Base-by-base conservation (phyloP, 2,113 vertebrate species). In the Stigmatopora argus region DNA sequence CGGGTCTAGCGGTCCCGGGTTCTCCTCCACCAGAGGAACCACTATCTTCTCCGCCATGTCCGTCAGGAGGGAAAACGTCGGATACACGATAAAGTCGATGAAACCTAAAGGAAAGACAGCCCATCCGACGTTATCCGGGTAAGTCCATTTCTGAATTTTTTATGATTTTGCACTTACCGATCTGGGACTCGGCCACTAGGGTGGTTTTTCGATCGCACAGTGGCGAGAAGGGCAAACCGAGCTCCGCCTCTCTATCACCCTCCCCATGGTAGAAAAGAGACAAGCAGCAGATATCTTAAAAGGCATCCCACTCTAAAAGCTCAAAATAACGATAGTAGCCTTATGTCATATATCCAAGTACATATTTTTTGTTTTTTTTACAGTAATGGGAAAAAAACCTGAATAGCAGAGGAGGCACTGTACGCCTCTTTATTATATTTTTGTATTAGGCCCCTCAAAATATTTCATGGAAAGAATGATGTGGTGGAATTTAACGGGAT, bases 1-100 rank as follows among this genome's bases (percentile, higher is more conserved):
- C 59, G 87, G 87, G 53, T 90, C 87, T 6, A 81, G 88, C 51
- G 90, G 83, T 13, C 92, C 93, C 62, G 93, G 87, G 66, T 92
- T 92, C 0, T 96, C 93, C 59, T 96, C 93, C 3, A 83, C 79
- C 51, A 89, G 51, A 0, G 95, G 96, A 70, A 94, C 92, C 67
- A 97, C 90, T 41, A 95, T 92, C 90, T 94, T 96, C 85, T 98
- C 93, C 0, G 95, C 93, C 90, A 97, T 93, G 5, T 98, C 95
- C 0, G 93, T 96, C 81, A 98, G 82, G 69, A 98, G 91, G 10
- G 92, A 94, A 87, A 98, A 97, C 0, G 95, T 96, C 4, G 96
- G 96, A 65, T 96, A 94, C 83, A 98, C 94, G 6, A 98, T 98
- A 80, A 98, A 96, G 74, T 98, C 95, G 0, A 98, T 97, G 82